Evolutionary conservation across 2,888 invertebrate genomes (phyloP).

Genomic region (Cantharis flavilabris): DNA sequence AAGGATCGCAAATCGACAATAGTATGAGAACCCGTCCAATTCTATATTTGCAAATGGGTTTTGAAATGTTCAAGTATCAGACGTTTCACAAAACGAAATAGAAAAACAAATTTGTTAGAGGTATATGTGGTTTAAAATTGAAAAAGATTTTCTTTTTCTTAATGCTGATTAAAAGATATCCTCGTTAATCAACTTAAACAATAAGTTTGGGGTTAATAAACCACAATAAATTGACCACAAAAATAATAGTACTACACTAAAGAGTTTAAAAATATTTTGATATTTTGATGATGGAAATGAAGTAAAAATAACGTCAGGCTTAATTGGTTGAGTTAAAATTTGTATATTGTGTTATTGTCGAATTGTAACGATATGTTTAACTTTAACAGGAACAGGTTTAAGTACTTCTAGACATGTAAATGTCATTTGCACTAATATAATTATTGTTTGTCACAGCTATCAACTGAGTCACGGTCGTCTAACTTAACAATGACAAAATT

Average conservation of each 20-base stretch:
- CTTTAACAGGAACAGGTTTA: background rate
- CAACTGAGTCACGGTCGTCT: background rate
- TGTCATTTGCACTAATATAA: background rate
- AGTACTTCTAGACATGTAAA: background rate
- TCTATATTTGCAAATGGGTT: slow-evolving; percentile 51
- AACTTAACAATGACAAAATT: background rate
- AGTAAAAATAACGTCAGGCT: background rate
- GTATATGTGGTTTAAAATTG: background rate
- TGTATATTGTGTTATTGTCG: background rate
- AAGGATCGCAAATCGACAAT: slow-evolving; percentile 57
- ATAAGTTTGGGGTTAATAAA: background rate
- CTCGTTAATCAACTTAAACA: background rate
- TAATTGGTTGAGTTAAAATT: background rate
- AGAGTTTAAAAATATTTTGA: background rate
- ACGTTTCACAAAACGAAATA: slow-evolving; percentile 12
- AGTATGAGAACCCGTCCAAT: slow-evolving; percentile 52
- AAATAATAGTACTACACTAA: background rate
- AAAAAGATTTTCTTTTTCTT: background rate
- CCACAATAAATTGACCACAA: background rate
- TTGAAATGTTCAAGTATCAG: slow-evolving; percentile 42
- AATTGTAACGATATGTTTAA: background rate
- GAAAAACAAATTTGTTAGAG: slow-evolving; percentile 7
- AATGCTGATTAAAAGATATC: background rate
- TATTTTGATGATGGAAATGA: background rate
- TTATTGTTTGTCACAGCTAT: background rate